A percentile compares a stretch with the other conserved stretches of the same genome.
Conservation (phyloP, 37 sponge, comb jelly and placozoan genomes). For the Beroe forskalii region DNA sequence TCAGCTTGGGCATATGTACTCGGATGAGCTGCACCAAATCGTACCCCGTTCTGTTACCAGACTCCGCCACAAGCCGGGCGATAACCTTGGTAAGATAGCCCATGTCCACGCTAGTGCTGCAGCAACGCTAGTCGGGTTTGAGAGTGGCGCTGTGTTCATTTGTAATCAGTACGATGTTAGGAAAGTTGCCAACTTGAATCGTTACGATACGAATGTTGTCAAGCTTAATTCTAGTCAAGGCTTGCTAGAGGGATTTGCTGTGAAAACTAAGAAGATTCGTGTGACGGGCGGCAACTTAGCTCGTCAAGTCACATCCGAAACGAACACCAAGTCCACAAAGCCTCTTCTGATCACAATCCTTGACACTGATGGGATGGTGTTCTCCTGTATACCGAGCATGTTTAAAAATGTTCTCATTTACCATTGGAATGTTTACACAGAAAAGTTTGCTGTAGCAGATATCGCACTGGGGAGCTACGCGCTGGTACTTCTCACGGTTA, state of each 20-base stretch:
- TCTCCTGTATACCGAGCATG: slow-evolving; percentile 36
- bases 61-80: slow-evolving; percentile 21
- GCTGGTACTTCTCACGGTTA: not conserved
- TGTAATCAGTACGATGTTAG: slow-evolving; percentile 17
- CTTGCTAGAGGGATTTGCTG: not conserved
- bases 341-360: not conserved
- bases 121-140: slow-evolving; percentile 10
- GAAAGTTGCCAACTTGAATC: slow-evolving; percentile 25
- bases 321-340: not conserved
- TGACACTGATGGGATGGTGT: slow-evolving; percentile 17
- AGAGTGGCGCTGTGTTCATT: slow-evolving; percentile 11
- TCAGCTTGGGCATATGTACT: slow-evolving; percentile 62
- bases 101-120: slow-evolving; percentile 45
- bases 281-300: slow-evolving; percentile 21
- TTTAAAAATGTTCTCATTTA: slow-evolving; percentile 24
- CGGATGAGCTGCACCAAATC: slow-evolving; percentile 27
- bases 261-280: slow-evolving; percentile 41
- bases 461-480: not conserved
- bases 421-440: slow-evolving; percentile 15
- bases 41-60: slow-evolving; percentile 21
- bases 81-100: slow-evolving; percentile 27
- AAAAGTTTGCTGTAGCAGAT: slow-evolving; percentile 6
- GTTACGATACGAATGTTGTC: not conserved
- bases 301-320: not conserved
- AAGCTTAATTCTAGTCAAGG: not conserved